These are phyloP conservation scores for Luidia sarsii DNA, from an alignment of 53 echinoderm and acorn worm genomes.

Conservation along the genomic window DNA sequence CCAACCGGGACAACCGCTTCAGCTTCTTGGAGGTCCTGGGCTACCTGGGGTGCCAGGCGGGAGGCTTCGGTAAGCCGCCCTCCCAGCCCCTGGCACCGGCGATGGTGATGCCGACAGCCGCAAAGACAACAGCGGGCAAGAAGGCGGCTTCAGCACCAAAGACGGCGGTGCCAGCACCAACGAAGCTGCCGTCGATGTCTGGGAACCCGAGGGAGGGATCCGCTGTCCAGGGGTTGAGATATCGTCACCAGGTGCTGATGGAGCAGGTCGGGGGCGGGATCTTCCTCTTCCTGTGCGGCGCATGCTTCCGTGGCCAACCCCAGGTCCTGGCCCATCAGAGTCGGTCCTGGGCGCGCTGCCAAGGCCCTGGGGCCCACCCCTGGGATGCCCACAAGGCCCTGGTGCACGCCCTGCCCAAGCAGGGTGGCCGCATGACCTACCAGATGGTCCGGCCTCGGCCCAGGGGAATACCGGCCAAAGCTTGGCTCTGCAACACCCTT, in stretches of 20 bases:
- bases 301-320: conserved; percentile 68
- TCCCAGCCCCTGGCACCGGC: neutral
- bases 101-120: neutral
- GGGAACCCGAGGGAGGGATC: neutral
- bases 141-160: no score
- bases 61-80: conserved; percentile 18
- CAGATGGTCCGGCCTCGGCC: conserved; percentile 77
- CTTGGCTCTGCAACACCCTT: conserved; percentile 68
- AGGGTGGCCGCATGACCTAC: conserved; percentile 59
- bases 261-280: conserved; percentile 60
- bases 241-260: conserved; percentile 28
- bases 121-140: conserved; percentile 7
- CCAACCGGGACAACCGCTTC: conserved; percentile 68
- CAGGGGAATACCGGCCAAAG: conserved; percentile 72
- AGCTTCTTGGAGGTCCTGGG: conserved; percentile 63
- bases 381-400: conserved; percentile 75
- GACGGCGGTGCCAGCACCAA: no score
- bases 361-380: conserved; percentile 50
- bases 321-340: conserved; percentile 58
- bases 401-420: conserved; percentile 51
- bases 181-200: neutral
- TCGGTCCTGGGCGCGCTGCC: conserved; percentile 39
- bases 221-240: neutral
- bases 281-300: conserved; percentile 68
- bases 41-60: conserved; percentile 52